Evolutionary conservation across 2,888 invertebrate genomes (phyloP).

Genomic region (Rosalia funebris): DNA sequence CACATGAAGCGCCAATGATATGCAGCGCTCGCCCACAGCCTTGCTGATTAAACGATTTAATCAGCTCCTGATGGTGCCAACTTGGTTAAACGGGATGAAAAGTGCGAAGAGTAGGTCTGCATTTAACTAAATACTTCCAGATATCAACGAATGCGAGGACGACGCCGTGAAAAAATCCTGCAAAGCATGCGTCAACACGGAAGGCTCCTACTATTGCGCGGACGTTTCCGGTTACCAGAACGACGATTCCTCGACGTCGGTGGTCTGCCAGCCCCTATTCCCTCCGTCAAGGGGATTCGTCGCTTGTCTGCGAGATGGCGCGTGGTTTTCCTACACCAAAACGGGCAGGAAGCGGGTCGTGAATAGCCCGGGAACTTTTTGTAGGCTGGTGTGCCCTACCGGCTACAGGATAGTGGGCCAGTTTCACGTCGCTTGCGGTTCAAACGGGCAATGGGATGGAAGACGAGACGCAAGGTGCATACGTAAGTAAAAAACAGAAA

Average conservation of each 20-base stretch:
- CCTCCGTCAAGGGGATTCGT: slow-evolving; percentile 65
- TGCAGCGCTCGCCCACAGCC: too few relatives aligned
- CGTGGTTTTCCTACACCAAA: slow-evolving; percentile 42
- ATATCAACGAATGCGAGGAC: slow-evolving; percentile 74
- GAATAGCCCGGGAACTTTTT: slow-evolving; percentile 65
- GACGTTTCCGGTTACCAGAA: slow-evolving; percentile 42
- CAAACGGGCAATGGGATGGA: slow-evolving; percentile 64
- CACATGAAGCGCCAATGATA: too few relatives aligned
- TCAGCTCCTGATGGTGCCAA: too few relatives aligned
- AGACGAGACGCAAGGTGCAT: slow-evolving; percentile 64
- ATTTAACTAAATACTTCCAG: slow-evolving; percentile 62
- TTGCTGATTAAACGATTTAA: too few relatives aligned
- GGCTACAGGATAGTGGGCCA: slow-evolving; percentile 63
- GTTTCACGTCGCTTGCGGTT: slow-evolving; percentile 63
- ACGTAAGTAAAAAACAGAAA: slow-evolving; percentile 61
- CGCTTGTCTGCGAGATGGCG: slow-evolving; percentile 61
- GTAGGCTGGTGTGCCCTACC: slow-evolving; percentile 64
- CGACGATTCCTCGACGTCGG: slow-evolving; percentile 44
- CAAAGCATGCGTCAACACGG: slow-evolving; percentile 70
- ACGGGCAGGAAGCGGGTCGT: slow-evolving; percentile 56
- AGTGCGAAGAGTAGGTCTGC: too few relatives aligned
- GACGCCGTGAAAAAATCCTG: slow-evolving; percentile 60
- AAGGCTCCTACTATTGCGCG: slow-evolving; percentile 70
- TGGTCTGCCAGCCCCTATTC: slow-evolving; percentile 61
- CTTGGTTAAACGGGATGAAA: too few relatives aligned